Percentiles rank a stretch among this genome's conserved stretches.
These are phyloP conservation scores for Syngnathus rostellatus DNA, from an alignment of 2,797 vertebrate genomes.

Conservation along the genomic window DNA sequence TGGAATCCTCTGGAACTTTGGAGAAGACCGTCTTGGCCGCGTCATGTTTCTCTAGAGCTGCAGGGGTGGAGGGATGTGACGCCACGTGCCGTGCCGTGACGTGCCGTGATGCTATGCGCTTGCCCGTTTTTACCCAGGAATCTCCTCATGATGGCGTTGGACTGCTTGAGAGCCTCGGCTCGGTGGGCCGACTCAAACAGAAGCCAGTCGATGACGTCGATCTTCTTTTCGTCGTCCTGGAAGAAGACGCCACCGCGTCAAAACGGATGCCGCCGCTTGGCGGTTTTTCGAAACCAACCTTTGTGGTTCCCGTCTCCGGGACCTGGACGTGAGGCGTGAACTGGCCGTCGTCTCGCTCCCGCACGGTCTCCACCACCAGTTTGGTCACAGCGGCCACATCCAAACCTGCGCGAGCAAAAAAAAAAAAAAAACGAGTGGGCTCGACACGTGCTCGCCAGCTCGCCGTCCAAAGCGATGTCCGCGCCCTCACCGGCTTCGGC, in stretches of 20 bases:
- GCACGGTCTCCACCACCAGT: constrained; percentile 88
- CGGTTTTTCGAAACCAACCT: constrained; percentile 63
- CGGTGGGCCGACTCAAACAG: constrained; percentile 89
- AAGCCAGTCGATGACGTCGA: constrained; percentile 94
- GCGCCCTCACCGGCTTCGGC: constrained; percentile 77
- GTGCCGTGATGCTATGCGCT: too few species aligned
- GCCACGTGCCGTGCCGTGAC: too few species aligned
- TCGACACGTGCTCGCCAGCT: not conserved
- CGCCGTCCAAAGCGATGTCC: rapidly evolving
- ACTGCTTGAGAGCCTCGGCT: constrained; percentile 91
- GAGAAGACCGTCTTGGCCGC: constrained; percentile 91
- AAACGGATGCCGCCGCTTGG: not conserved
- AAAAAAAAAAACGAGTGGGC: too few species aligned
- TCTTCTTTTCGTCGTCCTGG: constrained; percentile 87
- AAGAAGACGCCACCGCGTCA: constrained; percentile 13
- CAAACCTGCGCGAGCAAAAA: constrained; percentile 68
- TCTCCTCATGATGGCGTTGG: constrained; percentile 97
- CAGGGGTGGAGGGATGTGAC: not conserved
- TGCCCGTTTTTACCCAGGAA: constrained; percentile 73
- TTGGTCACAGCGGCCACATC: constrained; percentile 88
- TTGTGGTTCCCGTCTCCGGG: constrained; percentile 77
- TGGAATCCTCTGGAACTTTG: constrained; percentile 92
- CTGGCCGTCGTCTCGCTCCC: constrained; percentile 76
- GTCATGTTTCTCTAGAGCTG: constrained; percentile 90
- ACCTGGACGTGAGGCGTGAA: constrained; percentile 81